Conservation (phyloP, 2,797 vertebrate species). For the Neosilurus hyrtlii region DNA sequence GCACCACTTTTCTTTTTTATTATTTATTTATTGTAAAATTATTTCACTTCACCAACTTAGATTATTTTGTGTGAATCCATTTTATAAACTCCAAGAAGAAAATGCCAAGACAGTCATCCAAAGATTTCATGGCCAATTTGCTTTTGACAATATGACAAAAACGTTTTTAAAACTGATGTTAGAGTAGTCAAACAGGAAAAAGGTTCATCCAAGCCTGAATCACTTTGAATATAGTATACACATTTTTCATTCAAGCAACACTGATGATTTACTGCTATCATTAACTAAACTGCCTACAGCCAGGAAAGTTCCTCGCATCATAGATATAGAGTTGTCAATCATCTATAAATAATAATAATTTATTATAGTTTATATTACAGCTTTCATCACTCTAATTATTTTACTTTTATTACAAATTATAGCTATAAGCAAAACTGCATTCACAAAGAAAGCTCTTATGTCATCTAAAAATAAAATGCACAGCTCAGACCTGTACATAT, state of each 20-base stretch:
- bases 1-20: not conserved
- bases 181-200: not conserved
- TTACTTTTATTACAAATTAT: not conserved
- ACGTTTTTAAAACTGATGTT: not conserved
- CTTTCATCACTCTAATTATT: not conserved
- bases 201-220: not conserved
- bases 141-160: not conserved
- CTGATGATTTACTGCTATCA: not conserved
- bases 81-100: no score
- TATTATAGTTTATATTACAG: not conserved
- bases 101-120: no score
- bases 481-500: not conserved
- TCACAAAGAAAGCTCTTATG: no score
- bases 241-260: constrained; percentile 5
- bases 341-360: constrained; percentile 14
- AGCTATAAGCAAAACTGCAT: not conserved
- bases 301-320: not conserved
- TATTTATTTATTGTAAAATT: not conserved
- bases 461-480: not conserved
- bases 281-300: constrained; percentile 18
- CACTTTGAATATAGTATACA: not conserved
- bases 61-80: not conserved
- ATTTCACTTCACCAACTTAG: not conserved
- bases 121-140: not conserved
- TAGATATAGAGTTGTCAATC: constrained; percentile 8